These are phyloP conservation scores for Myzus persicae DNA, from an alignment of 1,140 invertebrate genomes.

Conservation along the genomic window DNA sequence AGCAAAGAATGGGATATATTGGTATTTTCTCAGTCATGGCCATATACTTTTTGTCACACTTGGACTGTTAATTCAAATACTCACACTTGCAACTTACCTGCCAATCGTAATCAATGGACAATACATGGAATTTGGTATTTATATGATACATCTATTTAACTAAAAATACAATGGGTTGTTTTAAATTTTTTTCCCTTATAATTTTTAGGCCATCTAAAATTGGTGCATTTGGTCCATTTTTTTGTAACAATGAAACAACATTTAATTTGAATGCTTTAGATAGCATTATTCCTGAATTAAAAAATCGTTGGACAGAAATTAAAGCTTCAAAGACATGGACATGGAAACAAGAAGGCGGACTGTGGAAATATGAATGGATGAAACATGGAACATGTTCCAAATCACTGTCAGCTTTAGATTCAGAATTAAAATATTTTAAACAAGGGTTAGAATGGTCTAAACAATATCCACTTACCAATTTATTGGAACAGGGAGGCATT, in stretches of 20 bases:
- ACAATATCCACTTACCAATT: slow-evolving; percentile 5
- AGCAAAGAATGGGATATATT: slow-evolving; percentile 74
- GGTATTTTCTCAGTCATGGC: slow-evolving; percentile 84
- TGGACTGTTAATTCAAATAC: slow-evolving; percentile 70
- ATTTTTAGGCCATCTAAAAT: slow-evolving; percentile 73
- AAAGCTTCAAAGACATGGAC: slow-evolving; percentile 65
- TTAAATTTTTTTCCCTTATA: neutral
- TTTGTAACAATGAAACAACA: slow-evolving; percentile 73
- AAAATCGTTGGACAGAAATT: slow-evolving; percentile 78
- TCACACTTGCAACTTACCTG: slow-evolving; percentile 73
- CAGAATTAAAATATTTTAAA: slow-evolving; percentile 77
- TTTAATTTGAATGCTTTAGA: slow-evolving; percentile 72
- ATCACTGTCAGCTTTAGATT: slow-evolving; percentile 69
- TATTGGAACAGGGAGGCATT: slow-evolving; percentile 35
- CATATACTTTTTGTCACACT: slow-evolving; percentile 75
- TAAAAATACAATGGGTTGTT: neutral
- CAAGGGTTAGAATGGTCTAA: slow-evolving; percentile 70
- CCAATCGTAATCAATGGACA: slow-evolving; percentile 73
- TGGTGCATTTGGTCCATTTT: slow-evolving; percentile 72
- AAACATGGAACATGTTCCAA: slow-evolving; percentile 86
- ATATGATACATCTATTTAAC: neutral
- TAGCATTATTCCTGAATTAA: slow-evolving; percentile 70
- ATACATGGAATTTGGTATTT: slow-evolving; percentile 79
- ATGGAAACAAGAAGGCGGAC: slow-evolving; percentile 65
- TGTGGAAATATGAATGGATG: slow-evolving; percentile 86